Evolutionary conservation across 2,113 vertebrate species (phyloP).

Genomic region (Elanoides forficatus): DNA sequence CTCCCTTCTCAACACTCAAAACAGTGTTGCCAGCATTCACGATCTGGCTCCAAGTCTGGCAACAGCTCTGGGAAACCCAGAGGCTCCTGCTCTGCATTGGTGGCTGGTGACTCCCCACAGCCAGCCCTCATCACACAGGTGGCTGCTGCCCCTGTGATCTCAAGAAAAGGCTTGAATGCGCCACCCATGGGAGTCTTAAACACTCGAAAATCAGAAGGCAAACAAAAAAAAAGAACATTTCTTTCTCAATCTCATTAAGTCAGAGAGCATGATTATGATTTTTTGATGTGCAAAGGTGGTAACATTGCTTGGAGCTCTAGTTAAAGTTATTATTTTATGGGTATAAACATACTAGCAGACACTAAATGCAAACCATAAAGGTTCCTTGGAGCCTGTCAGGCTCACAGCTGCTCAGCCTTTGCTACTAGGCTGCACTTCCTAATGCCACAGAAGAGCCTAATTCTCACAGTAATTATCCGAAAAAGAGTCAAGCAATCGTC

Average conservation of each 20-base stretch:
- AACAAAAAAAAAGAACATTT: not conserved
- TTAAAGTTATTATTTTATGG: slow-evolving; percentile 30
- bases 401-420: not conserved
- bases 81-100: not conserved
- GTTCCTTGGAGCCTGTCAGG: not conserved
- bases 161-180: not conserved
- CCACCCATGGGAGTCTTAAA: not conserved
- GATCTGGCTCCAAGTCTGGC: not conserved
- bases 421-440: not conserved
- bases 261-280: not conserved
- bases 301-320: not conserved
- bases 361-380: not conserved
- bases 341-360: slow-evolving; percentile 8
- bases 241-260: slow-evolving; percentile 31
- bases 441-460: not conserved
- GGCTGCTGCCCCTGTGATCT: not conserved
- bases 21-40: not conserved
- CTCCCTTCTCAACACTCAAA: not conserved
- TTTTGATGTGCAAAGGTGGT: slow-evolving; percentile 18
- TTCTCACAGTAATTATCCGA: not conserved
- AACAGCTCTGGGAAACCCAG: not conserved
- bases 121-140: not conserved
- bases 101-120: not conserved
- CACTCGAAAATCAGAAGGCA: not conserved
- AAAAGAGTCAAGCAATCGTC: not conserved